Conservation (phyloP, 2,113 vertebrate species). For the Alosa alosa region DNA sequence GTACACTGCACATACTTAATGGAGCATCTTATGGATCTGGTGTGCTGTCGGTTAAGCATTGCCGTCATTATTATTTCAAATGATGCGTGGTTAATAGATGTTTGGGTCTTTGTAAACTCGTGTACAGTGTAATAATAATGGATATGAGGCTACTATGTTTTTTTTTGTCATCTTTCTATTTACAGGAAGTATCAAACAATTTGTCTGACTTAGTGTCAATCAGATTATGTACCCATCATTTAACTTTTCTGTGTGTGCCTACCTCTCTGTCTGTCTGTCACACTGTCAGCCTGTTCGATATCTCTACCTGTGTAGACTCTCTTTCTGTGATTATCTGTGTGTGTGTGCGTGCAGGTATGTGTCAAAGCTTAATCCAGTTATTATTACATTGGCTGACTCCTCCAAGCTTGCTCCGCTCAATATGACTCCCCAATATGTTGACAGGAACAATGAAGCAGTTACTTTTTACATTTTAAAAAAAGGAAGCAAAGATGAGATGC, state of each 20-base stretch:
- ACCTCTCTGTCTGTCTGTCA: not conserved
- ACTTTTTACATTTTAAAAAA: not conserved
- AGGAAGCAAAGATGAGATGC: not conserved
- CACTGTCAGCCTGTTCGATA: not conserved
- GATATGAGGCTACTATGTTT: not conserved
- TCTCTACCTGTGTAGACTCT: not conserved
- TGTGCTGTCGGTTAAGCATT: not conserved
- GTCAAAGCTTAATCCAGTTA: not conserved
- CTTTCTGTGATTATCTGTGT: not conserved
- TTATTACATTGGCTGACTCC: not conserved
- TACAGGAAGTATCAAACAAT: not conserved
- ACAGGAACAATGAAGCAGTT: not conserved
- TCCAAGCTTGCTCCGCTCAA: not conserved
- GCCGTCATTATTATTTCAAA: constrained; percentile 14
- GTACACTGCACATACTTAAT: constrained; percentile 7
- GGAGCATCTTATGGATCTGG: constrained; percentile 3
- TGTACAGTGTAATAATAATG: not conserved
- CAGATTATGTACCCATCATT: not conserved
- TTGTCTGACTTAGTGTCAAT: not conserved
- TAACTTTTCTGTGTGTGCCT: not conserved
- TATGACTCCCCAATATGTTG: not conserved
- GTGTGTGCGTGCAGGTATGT: not conserved
- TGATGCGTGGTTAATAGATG: constrained; percentile 1
- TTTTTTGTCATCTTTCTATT: not conserved
- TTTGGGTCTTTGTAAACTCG: not conserved